Evolutionary conservation across 2,888 invertebrate genomes (phyloP), one percentile per base, ranked within the genome.

Genomic region (Quadriops clusia): DNA sequence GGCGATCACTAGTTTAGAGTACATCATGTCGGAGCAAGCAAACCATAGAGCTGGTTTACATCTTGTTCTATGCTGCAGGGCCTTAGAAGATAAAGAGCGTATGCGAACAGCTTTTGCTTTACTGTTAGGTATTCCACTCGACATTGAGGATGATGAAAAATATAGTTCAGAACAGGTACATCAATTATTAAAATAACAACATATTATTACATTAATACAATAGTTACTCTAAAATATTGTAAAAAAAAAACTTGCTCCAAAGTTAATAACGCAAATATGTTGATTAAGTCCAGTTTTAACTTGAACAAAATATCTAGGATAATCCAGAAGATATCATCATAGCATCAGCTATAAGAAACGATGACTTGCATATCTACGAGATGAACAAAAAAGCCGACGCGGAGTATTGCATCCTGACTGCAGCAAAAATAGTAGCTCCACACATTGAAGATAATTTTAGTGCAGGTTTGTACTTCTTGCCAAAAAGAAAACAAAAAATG

Each of bases 1-100:
- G 57, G 97, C 98, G 0, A 83, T 93, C 24, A 85, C 86, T 3
- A 91, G 90, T 49, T 91, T 98, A 60, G 97, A 98, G 56, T 94
- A 91, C 60, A 94, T 97, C 35, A 93, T 98, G 89, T 84, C 87
- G 30, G 95, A 97, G 58, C 80, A 85, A 45, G 82, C 93, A 0
- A 87, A 89, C 54, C 61, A 61, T 36, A 45, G 53, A 49, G 63
- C 69, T 53, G 90, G 93, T 23, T 70, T 98, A 41, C 93, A 97
- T 58, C 67, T 94, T 32, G 78, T 95, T 33, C 60, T 89, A 14
- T 89, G 89, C 50, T 84, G 86, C 44, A 84, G 83, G 53, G 85
- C 87, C n/a, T 63, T 89, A 39, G 86, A 83, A 17, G 93, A 94
- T 61, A 73, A 79, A 6, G 93, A 95, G 36, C 87, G 89, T 51